A percentile compares a stretch with the other conserved stretches of the same genome.
Conservation (phyloP, 2,797 vertebrate species). For the Oryzias dopingdopingensis region DNA sequence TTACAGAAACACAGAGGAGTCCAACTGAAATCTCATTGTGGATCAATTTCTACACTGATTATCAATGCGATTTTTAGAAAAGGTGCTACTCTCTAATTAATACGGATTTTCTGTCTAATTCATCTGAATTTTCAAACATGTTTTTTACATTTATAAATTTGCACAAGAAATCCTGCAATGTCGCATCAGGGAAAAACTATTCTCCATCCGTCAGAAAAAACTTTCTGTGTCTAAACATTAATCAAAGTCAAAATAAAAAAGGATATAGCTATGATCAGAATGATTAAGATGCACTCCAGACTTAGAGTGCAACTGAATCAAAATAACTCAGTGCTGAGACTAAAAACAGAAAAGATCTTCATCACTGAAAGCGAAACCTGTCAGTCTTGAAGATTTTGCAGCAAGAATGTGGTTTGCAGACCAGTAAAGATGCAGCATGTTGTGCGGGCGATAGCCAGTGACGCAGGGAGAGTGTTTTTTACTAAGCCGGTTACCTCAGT, state of each 20-base stretch:
- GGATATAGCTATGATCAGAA: conserved; percentile 17
- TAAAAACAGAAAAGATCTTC: conserved; percentile 7
- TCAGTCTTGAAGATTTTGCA: not conserved
- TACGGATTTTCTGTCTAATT: too few relatives aligned
- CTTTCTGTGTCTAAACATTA: conserved; percentile 2
- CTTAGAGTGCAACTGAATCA: conserved; percentile 16
- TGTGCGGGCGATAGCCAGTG: conserved; percentile 33
- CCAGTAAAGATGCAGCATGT: conserved; percentile 7
- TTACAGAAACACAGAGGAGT: not conserved
- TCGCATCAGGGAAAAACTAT: not conserved
- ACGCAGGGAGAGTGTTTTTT: conserved; percentile 60
- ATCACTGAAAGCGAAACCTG: not conserved
- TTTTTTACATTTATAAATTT: too few relatives aligned
- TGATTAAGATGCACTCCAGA: conserved; percentile 3
- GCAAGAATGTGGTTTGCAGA: conserved; percentile 8
- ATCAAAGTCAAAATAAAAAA: conserved; percentile 14
- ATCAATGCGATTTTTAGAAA: too few relatives aligned
- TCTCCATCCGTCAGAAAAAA: conserved; percentile 2
- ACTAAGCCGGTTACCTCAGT: conserved; percentile 58
- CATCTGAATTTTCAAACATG: too few relatives aligned
- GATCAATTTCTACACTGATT: too few relatives aligned
- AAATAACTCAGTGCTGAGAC: conserved; percentile 6
- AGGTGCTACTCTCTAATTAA: too few relatives aligned
- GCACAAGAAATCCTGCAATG: not conserved
- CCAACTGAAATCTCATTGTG: not conserved